phyloP scores from a whole-genome alignment of 37 sponge, comb jelly and placozoan species.

The Diacarnus erythraeanus region DNA sequence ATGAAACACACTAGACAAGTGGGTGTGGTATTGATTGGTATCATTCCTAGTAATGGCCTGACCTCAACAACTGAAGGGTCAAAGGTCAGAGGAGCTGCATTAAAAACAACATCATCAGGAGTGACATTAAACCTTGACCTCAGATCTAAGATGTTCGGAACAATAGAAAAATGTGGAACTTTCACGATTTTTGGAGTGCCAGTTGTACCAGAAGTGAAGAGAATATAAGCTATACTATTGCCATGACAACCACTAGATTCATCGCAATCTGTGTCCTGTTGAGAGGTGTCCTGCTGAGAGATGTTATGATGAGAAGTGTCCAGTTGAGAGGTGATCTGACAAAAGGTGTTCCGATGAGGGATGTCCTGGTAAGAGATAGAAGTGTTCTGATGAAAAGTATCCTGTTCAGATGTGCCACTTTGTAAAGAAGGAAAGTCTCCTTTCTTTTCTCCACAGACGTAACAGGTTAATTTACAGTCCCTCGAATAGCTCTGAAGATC shows the following conservation, averaged over 20 bases:
- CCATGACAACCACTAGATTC: too few relatives aligned
- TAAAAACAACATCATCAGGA: constrained; percentile 66
- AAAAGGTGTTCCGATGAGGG: too few relatives aligned
- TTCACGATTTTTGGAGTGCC: constrained; percentile 60
- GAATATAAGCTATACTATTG: constrained; percentile 66
- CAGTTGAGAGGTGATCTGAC: not conserved
- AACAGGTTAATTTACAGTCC: not conserved
- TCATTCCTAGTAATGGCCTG: not conserved
- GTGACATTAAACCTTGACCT: constrained; percentile 47
- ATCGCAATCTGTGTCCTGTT: too few relatives aligned
- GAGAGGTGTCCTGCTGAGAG: too few relatives aligned
- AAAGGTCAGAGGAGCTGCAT: constrained; percentile 94
- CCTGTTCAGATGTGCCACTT: not conserved
- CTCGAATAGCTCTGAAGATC: not conserved
- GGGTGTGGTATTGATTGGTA: not conserved
- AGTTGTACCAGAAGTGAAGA: constrained; percentile 86
- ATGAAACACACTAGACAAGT: too few relatives aligned
- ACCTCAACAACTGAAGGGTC: constrained; percentile 94
- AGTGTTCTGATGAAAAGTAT: too few relatives aligned
- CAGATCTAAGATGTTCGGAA: constrained; percentile 87
- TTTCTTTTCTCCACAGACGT: not conserved
- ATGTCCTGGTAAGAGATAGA: too few relatives aligned
- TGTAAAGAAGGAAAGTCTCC: not conserved
- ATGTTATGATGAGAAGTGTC: too few relatives aligned
- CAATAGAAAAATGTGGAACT: constrained; percentile 88